Conservation (phyloP, 2,888 invertebrate genomes). For the Geotrupes spiniger region DNA sequence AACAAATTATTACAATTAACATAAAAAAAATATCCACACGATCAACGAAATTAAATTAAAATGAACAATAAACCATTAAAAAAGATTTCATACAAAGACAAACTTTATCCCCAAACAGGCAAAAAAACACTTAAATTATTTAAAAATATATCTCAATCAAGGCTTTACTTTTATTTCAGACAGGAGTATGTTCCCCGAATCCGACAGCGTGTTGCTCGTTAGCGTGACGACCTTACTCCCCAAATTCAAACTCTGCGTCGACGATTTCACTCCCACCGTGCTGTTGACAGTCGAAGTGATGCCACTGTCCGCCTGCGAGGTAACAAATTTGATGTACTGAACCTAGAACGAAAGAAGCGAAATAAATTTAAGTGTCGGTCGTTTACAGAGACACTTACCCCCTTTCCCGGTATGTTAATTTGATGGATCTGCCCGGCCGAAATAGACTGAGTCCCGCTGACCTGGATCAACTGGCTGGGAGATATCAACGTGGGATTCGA, state of each 20-base stretch:
- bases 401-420: slow-evolving; percentile 70
- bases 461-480: slow-evolving; percentile 45
- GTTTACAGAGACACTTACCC: slow-evolving; percentile 50
- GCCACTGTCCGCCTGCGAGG: slow-evolving; percentile 35
- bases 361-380: too few species aligned
- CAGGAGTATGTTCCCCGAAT: slow-evolving; percentile 34
- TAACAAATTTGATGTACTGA: slow-evolving; percentile 70
- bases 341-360: slow-evolving; percentile 50
- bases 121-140: too few species aligned
- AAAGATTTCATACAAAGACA: too few species aligned
- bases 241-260: slow-evolving; percentile 18
- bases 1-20: too few species aligned
- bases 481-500: slow-evolving; percentile 47
- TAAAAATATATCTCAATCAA: too few species aligned
- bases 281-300: slow-evolving; percentile 19
- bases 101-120: too few species aligned
- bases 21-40: too few species aligned
- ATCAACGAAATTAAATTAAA: too few species aligned
- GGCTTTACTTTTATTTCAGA: slow-evolving; percentile 41
- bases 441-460: slow-evolving; percentile 46
- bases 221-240: slow-evolving; percentile 26
- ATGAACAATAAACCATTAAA: too few species aligned
- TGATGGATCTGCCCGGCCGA: slow-evolving; percentile 61
- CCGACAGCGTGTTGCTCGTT: slow-evolving; percentile 26
- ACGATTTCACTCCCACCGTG: slow-evolving; percentile 14